phyloP scores from a whole-genome alignment of 2,113 vertebrate genomes.

The Rattus rattus region DNA sequence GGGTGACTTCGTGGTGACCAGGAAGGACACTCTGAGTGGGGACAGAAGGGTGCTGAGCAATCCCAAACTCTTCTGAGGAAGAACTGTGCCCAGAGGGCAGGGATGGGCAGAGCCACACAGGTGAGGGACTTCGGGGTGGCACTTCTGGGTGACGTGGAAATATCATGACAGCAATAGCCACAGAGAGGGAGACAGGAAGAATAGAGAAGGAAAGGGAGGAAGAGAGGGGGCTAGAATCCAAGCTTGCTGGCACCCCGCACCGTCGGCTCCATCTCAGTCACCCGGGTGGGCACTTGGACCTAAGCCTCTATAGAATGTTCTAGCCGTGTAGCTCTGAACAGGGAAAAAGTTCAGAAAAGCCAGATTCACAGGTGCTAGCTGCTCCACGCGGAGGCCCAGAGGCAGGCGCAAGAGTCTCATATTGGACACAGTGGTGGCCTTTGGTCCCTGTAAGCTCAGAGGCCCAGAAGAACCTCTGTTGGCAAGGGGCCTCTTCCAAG shows the following conservation, averaged over 20 bases:
- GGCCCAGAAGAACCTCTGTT: not conserved
- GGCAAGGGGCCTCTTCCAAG: not conserved
- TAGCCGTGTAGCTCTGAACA: not conserved
- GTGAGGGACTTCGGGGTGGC: not conserved
- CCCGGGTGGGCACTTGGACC: not conserved
- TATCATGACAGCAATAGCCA: not conserved
- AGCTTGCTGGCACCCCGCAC: not conserved
- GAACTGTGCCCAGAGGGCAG: not conserved
- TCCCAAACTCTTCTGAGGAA: not conserved
- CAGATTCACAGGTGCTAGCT: not conserved
- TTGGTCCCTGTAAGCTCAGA: not conserved
- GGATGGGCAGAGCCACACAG: not conserved
- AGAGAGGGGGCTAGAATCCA: not conserved
- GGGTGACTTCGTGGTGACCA: not conserved
- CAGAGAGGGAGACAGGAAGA: not conserved
- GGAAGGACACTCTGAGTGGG: not conserved
- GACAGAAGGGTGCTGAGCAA: not conserved
- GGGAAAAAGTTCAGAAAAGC: not conserved
- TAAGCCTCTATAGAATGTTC: not conserved
- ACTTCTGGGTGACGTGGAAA: not conserved
- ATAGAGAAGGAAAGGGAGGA: no score
- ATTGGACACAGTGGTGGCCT: rapidly evolving
- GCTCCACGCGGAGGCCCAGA: rapidly evolving
- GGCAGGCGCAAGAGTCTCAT: not conserved
- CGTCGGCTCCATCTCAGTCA: rapidly evolving